Evolutionary conservation across 2,113 vertebrate species (phyloP).

Genomic region (Oncorhynchus keta): DNA sequence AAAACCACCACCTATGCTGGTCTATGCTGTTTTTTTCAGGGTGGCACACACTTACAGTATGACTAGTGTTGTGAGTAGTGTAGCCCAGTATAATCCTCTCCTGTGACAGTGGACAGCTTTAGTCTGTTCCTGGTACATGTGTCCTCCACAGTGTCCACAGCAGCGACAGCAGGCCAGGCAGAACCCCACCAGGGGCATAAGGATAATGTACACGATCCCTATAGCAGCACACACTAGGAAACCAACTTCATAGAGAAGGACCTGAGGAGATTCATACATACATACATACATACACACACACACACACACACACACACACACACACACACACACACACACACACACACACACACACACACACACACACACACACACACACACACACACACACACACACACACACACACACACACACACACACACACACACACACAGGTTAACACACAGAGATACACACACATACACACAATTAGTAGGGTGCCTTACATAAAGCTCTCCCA

Average conservation of each 20-base stretch:
- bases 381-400: neutral
- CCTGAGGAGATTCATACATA: conserved; percentile 45
- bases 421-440: neutral
- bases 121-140: conserved; percentile 78
- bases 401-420: neutral
- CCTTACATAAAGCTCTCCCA: no score
- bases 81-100: conserved; percentile 59
- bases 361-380: neutral
- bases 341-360: neutral
- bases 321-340: neutral
- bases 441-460: neutral
- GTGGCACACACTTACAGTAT: conserved; percentile 71
- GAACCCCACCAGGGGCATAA: conserved; percentile 78
- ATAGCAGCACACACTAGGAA: conserved; percentile 76
- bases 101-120: conserved; percentile 59
- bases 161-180: conserved; percentile 83
- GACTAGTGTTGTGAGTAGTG: conserved; percentile 65
- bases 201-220: conserved; percentile 75
- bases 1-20: no score
- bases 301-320: neutral
- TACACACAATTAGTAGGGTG: neutral
- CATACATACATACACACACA: neutral
- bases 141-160: conserved; percentile 78
- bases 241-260: conserved; percentile 72
- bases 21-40: no score